Evolutionary conservation across 2,888 invertebrate genomes (phyloP), one percentile per base, ranked within the genome.

Genomic region (Eupithecia dodoneata): DNA sequence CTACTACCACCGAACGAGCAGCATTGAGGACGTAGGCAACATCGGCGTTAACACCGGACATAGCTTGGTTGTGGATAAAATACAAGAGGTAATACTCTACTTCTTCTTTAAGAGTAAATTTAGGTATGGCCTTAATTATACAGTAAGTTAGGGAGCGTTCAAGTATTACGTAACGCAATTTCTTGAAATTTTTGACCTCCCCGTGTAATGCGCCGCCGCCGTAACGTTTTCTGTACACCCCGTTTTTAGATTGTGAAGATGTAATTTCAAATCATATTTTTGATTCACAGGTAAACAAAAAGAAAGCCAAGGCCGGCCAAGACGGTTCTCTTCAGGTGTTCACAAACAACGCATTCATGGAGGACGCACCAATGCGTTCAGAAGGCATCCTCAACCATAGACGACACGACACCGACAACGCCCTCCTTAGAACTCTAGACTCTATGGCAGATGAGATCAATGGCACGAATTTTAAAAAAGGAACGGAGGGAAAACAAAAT

Each of bases 41-140:
- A 93, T 97, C 0, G 97, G 97, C 3, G 89, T 96, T 76, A 98
- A 98, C 92, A 97, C 97, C 0, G 97, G 97, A 71, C 96, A 96
- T 84, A 93, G 91, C 41, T 86, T 94, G 30, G 91, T 96, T 13
- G 87, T 96, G 4, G 92, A 95, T 67, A 92, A 93, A 69, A 88
- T 96, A 12, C 85, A 89, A 9, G 91, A 94, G 88, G 95, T 93
- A 81, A 5, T 42, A 66, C 6, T 9, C 13, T 49, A 49, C 13
- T 13, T 6, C 52, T 52, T 52, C 15, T 30, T 30, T 30, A 30
- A 30, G 30, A 1, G 30, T 30, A 30, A 30, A 30, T 30, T 30
- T 30, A 30, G 30, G 30, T 30, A 30, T 30, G 30, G 30, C 30
- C 30, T 30, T 30, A 30, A 30, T 30, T 30, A 30, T 1, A 30